A percentile compares a stretch with the other conserved stretches of the same genome.
Conservation (phyloP, 2,797 vertebrate species). For the Pseudopleuronectes americanus region DNA sequence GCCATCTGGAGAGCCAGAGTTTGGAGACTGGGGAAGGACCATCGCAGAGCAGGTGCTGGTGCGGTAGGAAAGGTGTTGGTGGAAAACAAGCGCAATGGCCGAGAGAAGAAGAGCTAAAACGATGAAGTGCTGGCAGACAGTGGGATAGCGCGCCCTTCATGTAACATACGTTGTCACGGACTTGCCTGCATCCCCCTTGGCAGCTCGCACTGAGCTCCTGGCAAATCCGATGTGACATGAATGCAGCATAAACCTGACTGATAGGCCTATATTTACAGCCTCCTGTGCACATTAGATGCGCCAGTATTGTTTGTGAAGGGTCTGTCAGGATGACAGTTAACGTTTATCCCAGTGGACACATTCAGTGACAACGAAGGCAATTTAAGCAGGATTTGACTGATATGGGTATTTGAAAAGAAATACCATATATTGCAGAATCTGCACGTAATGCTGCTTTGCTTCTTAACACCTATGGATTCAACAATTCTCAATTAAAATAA, state of each 20-base stretch:
- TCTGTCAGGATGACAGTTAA: constrained; percentile 36
- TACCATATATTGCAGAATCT: not conserved
- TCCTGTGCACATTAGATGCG: constrained; percentile 21
- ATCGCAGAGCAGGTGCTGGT: constrained; percentile 4
- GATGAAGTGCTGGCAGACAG: constrained; percentile 1
- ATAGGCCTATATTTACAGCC: constrained; percentile 21
- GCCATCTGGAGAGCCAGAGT: constrained; percentile 11
- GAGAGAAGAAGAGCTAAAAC: not conserved
- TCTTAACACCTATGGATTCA: not conserved
- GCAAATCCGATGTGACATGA: constrained; percentile 27
- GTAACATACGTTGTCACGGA: not conserved
- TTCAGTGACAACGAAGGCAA: not conserved
- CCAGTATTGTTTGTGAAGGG: constrained; percentile 2
- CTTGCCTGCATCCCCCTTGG: constrained; percentile 6
- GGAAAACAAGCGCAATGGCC: not conserved
- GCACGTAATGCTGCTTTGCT: not conserved
- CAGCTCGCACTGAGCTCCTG: not conserved
- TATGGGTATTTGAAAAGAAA: no score
- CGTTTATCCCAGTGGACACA: constrained; percentile 32
- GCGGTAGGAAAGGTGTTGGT: constrained; percentile 1
- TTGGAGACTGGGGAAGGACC: not conserved
- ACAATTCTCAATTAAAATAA: no score
- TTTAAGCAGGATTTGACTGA: constrained; percentile 11
- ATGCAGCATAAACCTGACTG: constrained; percentile 29
- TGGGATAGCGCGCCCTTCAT: not conserved